phyloP scores from a whole-genome alignment of 2,888 invertebrate species.

The Hydrotaea cyrtoneurina region DNA sequence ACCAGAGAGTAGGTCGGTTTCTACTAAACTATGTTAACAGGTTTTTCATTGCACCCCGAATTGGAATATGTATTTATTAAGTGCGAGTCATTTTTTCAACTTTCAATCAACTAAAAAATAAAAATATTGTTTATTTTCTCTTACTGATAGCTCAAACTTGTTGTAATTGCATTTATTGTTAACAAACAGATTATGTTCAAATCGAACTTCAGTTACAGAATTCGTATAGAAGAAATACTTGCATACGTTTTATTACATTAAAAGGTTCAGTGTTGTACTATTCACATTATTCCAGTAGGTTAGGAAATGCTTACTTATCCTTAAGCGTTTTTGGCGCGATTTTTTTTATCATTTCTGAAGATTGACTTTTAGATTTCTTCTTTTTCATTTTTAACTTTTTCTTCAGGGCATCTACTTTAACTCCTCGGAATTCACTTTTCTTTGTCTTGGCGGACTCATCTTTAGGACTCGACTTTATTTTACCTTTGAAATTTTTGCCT shows the following conservation, averaged over 20 bases:
- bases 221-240: not conserved
- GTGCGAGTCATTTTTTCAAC: no score
- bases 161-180: not conserved
- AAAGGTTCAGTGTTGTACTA: not conserved
- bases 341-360: conserved; percentile 77
- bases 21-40: no score
- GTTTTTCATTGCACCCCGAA: no score
- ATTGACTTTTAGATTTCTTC: conserved; percentile 72
- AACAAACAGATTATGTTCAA: no score
- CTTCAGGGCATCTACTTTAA: conserved; percentile 74
- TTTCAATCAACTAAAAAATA: no score
- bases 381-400: conserved; percentile 74
- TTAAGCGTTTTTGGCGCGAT: conserved; percentile 75
- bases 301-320: conserved; percentile 20
- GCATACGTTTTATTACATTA: not conserved
- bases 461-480: not conserved
- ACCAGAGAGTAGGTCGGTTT: no score
- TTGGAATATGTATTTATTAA: no score
- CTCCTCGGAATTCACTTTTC: conserved; percentile 77
- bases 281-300: not conserved
- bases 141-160: not conserved
- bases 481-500: conserved; percentile 56
- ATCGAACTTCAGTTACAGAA: no score
- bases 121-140: not conserved
- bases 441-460: conserved; percentile 69